Evolutionary conservation across 1,140 invertebrate species (phyloP).

Genomic region (Prorops nasuta): DNA sequence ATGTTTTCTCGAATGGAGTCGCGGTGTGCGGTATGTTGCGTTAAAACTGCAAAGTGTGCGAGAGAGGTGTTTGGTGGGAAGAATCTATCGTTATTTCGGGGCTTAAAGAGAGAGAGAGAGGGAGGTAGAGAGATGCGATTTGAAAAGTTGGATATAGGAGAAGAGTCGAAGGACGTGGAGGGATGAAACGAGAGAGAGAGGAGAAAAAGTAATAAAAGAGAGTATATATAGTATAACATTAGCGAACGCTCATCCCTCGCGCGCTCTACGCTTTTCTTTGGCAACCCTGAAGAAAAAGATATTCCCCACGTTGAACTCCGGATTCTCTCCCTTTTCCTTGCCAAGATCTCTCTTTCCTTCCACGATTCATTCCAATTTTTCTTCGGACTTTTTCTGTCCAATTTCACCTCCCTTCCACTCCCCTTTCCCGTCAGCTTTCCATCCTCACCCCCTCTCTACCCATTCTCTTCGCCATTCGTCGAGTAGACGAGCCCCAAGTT

Average conservation of each 20-base stretch:
- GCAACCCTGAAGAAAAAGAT: not conserved
- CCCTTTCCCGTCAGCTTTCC: slow-evolving; percentile 18
- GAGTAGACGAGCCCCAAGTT: slow-evolving; percentile 21
- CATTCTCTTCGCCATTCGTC: slow-evolving; percentile 17
- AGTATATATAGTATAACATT: slow-evolving; percentile 8
- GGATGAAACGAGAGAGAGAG: not conserved
- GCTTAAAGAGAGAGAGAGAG: too few species aligned
- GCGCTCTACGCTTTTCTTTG: not conserved
- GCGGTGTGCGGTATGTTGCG: too few species aligned
- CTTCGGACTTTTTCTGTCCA: slow-evolving; percentile 42
- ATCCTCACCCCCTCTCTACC: slow-evolving; percentile 21
- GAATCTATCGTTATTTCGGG: too few species aligned
- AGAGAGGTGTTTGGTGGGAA: too few species aligned
- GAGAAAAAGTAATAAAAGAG: not conserved
- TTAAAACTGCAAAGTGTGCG: too few species aligned
- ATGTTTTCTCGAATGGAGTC: slow-evolving; percentile 11
- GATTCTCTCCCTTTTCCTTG: slow-evolving; percentile 19
- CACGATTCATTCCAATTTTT: slow-evolving; percentile 49
- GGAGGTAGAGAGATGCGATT: too few species aligned
- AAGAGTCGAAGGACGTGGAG: not conserved
- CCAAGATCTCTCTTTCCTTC: slow-evolving; percentile 28
- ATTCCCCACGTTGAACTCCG: too few species aligned
- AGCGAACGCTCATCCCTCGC: not conserved
- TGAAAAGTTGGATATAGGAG: too few species aligned
- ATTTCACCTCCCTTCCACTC: slow-evolving; percentile 34